A percentile compares a stretch with the other conserved stretches of the same genome.
These are phyloP conservation scores for Philopedon plagiatum DNA, from an alignment of 2,888 invertebrate genomes.

Conservation along the genomic window DNA sequence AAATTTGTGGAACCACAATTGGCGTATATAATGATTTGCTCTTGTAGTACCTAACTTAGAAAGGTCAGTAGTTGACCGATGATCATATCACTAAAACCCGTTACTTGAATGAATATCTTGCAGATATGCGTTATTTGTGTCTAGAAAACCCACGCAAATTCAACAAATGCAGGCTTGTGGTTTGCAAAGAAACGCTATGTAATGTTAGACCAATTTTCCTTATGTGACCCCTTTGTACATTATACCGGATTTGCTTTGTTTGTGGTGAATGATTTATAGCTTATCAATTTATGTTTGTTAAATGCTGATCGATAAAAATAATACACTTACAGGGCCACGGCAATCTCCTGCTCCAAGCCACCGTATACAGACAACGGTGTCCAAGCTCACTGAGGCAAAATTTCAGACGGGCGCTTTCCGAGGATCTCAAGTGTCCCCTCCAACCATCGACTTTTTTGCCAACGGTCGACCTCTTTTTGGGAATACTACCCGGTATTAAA, in stretches of 20 bases:
- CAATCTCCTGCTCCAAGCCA: too few relatives aligned
- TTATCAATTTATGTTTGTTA: too few relatives aligned
- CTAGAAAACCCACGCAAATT: slow-evolving; percentile 39
- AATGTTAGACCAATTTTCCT: slow-evolving; percentile 27
- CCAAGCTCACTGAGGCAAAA: too few relatives aligned
- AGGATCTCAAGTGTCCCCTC: too few relatives aligned
- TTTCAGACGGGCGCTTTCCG: too few relatives aligned
- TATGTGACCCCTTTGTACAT: slow-evolving; percentile 15
- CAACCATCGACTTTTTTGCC: too few relatives aligned
- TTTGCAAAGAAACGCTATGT: slow-evolving; percentile 32
- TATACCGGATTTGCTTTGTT: not conserved
- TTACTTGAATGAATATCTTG: slow-evolving; percentile 41
- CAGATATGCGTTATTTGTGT: slow-evolving; percentile 43
- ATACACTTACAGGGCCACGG: too few relatives aligned
- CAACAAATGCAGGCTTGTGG: slow-evolving; percentile 25
- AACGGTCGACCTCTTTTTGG: too few relatives aligned
- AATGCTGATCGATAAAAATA: too few relatives aligned
- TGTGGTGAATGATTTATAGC: too few relatives aligned
- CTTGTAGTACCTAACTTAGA: slow-evolving; percentile 35
- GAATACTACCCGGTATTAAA: too few relatives aligned
- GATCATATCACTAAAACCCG: slow-evolving; percentile 40
- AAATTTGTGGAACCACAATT: not conserved
- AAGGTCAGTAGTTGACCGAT: slow-evolving; percentile 47
- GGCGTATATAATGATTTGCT: not conserved
- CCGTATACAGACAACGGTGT: too few relatives aligned